Conservation (phyloP, 1,140 invertebrate genomes). For the Spodoptera litura region DNA sequence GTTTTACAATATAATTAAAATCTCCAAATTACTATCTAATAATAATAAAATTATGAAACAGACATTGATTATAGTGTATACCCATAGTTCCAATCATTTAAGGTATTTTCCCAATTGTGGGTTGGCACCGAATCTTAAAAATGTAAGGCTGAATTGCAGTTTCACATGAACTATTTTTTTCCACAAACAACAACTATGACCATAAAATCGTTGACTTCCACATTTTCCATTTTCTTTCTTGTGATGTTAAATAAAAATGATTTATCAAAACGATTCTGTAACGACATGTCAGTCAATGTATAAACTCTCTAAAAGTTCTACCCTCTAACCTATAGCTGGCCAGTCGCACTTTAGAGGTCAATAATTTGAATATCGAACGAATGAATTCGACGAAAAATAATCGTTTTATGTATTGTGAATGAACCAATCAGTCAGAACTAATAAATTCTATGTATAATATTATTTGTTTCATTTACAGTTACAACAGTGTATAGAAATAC, state of each 20-base stretch:
- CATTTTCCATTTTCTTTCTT: too few relatives aligned
- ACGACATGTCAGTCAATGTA: conserved; percentile 17
- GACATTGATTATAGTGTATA: too few relatives aligned
- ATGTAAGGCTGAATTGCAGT: too few relatives aligned
- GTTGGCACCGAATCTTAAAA: too few relatives aligned
- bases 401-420: conserved; percentile 44
- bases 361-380: conserved; percentile 51
- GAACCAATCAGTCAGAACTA: conserved; percentile 41
- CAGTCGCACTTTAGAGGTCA: conserved; percentile 55
- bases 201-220: too few relatives aligned
- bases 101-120: too few relatives aligned
- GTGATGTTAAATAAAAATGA: neutral
- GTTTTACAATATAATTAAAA: too few relatives aligned
- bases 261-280: neutral
- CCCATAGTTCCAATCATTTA: too few relatives aligned
- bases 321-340: conserved; percentile 63
- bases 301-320: conserved; percentile 51
- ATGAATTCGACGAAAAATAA: conserved; percentile 47
- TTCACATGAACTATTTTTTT: too few relatives aligned
- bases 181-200: too few relatives aligned
- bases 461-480: neutral
- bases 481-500: neutral
- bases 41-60: too few relatives aligned
- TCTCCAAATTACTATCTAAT: too few relatives aligned
- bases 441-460: conserved; percentile 18